phyloP scores from a whole-genome alignment of 1,140 invertebrate species.

The Macrostomum lignano region DNA sequence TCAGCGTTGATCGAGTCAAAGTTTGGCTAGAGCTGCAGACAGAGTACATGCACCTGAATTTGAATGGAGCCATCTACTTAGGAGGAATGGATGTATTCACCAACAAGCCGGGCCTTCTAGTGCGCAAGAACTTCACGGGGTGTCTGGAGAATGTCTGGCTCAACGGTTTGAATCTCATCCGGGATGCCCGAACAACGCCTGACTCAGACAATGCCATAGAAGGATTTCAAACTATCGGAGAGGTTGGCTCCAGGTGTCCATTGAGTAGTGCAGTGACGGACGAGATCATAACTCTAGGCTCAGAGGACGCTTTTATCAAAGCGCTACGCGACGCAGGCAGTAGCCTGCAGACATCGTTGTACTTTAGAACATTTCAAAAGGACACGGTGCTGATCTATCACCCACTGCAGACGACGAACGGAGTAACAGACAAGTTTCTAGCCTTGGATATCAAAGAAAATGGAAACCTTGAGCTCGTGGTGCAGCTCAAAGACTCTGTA shows the following conservation, averaged over 20 bases:
- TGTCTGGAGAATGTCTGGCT: slow-evolving; percentile 78
- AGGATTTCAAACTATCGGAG: too few species aligned
- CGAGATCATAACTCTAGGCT: too few species aligned
- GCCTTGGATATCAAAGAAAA: slow-evolving; percentile 42
- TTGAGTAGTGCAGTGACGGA: too few species aligned
- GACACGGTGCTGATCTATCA: too few species aligned
- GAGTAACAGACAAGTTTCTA: slow-evolving; percentile 6
- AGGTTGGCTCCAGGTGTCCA: too few species aligned
- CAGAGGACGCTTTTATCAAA: too few species aligned
- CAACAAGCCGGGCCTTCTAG: slow-evolving; percentile 17
- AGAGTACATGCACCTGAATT: slow-evolving; percentile 56
- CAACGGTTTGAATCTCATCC: slow-evolving; percentile 59
- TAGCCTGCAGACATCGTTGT: too few species aligned
- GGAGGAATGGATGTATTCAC: slow-evolving; percentile 21
- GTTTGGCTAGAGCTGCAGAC: slow-evolving; percentile 54
- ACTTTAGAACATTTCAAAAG: too few species aligned
- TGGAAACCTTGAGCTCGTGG: slow-evolving; percentile 50
- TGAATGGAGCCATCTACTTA: slow-evolving; percentile 41
- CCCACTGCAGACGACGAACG: too few species aligned
- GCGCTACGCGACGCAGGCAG: too few species aligned
- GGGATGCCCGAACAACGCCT: slow-evolving; percentile 30
- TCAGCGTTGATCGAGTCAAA: slow-evolving; percentile 68
- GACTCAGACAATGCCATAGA: too few species aligned
- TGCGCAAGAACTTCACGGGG: slow-evolving; percentile 52
- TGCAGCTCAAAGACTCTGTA: slow-evolving; percentile 37